phyloP scores from a whole-genome alignment of 2,888 invertebrate species.

The Hydriomena furcata region DNA sequence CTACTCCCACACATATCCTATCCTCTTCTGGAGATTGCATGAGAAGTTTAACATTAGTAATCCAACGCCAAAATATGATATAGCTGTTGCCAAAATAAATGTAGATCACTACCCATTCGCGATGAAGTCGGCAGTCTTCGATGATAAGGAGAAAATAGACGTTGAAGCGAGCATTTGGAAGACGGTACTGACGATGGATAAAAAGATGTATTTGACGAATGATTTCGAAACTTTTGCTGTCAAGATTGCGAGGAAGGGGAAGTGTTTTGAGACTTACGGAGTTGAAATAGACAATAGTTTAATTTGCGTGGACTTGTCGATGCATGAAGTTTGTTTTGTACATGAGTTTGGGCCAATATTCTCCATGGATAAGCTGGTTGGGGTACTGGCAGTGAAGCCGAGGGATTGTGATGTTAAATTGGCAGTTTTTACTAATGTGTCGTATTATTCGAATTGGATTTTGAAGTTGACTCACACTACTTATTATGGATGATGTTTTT shows the following conservation, averaged over 20 bases:
- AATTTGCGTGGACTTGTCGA: constrained; percentile 61
- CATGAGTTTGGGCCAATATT: constrained; percentile 72
- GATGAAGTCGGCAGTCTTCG: constrained; percentile 53
- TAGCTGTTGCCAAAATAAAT: constrained; percentile 67
- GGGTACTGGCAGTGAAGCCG: constrained; percentile 58
- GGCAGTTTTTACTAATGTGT: constrained; percentile 53
- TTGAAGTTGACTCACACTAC: constrained; percentile 43
- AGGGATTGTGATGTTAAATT: constrained; percentile 56
- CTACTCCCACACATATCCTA: constrained; percentile 56
- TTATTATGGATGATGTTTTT: constrained; percentile 36
- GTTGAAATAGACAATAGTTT: constrained; percentile 54
- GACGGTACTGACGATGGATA: constrained; percentile 66
- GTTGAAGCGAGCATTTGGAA: constrained; percentile 66
- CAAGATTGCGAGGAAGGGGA: constrained; percentile 33
- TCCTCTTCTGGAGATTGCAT: constrained; percentile 65
- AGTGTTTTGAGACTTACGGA: constrained; percentile 60
- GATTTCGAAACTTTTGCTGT: constrained; percentile 56
- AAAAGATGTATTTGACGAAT: constrained; percentile 62
- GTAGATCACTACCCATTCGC: constrained; percentile 44
- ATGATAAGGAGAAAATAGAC: constrained; percentile 32
- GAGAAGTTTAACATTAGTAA: constrained; percentile 55
- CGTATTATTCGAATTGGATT: constrained; percentile 48
- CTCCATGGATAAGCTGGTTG: constrained; percentile 55
- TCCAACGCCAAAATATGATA: constrained; percentile 52
- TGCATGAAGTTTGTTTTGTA: constrained; percentile 63